Evolutionary conservation across 2,888 invertebrate genomes (phyloP).

Genomic region (Pyralis farinalis): DNA sequence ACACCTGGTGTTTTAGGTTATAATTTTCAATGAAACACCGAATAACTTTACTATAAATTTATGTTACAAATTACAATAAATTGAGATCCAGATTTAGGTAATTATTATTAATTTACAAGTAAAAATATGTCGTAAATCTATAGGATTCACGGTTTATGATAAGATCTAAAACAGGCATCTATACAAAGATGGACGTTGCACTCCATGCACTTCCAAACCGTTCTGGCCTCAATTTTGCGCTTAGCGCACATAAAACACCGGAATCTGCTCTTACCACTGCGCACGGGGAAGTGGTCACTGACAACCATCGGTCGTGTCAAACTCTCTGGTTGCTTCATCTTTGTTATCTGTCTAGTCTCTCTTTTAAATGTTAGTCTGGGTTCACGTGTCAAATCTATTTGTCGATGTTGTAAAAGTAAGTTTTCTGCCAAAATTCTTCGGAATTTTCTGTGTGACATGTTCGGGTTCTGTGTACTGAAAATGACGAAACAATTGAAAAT

Average conservation of each 20-base stretch:
- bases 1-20: no score
- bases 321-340: background rate
- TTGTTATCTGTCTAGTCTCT: background rate
- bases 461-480: slow-evolving; percentile 9
- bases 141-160: slow-evolving; percentile 4
- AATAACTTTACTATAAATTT: no score
- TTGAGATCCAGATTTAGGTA: no score
- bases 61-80: no score
- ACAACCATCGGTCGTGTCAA: slow-evolving; percentile 9
- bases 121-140: no score
- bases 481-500: slow-evolving; percentile 20
- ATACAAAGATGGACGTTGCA: slow-evolving; percentile 24
- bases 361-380: slow-evolving; percentile 2
- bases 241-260: slow-evolving; percentile 19
- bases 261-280: slow-evolving; percentile 13
- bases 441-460: slow-evolving; percentile 16
- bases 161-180: slow-evolving; percentile 16
- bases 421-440: slow-evolving; percentile 15
- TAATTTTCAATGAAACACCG: no score
- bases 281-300: slow-evolving; percentile 19
- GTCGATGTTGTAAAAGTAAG: slow-evolving; percentile 14
- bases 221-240: slow-evolving; percentile 13
- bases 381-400: slow-evolving; percentile 19
- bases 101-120: no score
- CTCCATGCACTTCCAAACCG: slow-evolving; percentile 24